These are phyloP conservation scores for Hippopotamyrus pictus DNA, from an alignment of 2,797 vertebrate species.

Conservation along the genomic window DNA sequence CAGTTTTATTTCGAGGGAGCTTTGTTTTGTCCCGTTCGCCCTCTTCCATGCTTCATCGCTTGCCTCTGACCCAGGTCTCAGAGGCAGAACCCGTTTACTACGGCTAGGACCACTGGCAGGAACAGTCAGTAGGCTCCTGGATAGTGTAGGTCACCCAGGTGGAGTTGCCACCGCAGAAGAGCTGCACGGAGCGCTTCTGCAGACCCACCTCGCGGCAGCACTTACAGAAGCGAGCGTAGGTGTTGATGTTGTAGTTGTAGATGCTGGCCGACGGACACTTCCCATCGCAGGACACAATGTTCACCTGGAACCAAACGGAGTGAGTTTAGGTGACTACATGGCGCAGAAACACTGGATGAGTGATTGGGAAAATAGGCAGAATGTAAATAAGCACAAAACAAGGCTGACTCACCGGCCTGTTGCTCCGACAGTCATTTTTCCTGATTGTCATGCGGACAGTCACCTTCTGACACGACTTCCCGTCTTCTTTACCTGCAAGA, in stretches of 20 bases:
- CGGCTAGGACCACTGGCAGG: conserved; percentile 88
- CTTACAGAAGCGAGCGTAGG: conserved; percentile 93
- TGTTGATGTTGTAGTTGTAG: conserved; percentile 98
- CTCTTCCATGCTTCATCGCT: background rate
- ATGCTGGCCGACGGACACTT: conserved; percentile 97
- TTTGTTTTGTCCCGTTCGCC: background rate
- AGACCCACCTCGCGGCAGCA: conserved; percentile 92
- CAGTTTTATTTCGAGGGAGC: background rate
- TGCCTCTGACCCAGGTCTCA: background rate
- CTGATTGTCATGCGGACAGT: conserved; percentile 97
- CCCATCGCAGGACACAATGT: conserved; percentile 93
- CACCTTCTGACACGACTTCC: conserved; percentile 95
- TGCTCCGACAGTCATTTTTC: conserved; percentile 94
- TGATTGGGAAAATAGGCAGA: background rate
- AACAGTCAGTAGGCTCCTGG: conserved; percentile 95
- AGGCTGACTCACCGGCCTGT: conserved; percentile 75
- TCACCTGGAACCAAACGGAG: conserved; percentile 67
- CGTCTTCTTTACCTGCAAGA: conserved; percentile 88
- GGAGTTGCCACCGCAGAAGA: conserved; percentile 86
- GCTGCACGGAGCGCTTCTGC: conserved; percentile 80
- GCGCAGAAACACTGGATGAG: background rate
- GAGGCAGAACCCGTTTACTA: background rate
- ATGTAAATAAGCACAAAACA: background rate
- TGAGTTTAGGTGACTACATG: background rate
- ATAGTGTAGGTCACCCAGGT: conserved; percentile 91